phyloP scores from a whole-genome alignment of 2,797 vertebrate species.

The Echeneis naucrates region DNA sequence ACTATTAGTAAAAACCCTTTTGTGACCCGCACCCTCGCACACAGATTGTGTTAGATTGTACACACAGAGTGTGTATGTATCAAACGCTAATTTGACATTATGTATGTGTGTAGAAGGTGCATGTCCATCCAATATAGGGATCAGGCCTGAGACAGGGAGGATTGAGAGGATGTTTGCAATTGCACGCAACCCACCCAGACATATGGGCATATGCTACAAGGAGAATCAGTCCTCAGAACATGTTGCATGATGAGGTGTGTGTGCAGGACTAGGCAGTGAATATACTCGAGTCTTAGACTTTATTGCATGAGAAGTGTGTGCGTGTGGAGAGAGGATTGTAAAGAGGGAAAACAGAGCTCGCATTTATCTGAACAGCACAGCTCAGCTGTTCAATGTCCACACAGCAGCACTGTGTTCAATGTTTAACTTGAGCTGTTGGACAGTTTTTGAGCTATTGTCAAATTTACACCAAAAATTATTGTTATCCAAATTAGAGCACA shows the following conservation, averaged over 20 bases:
- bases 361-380: conserved; percentile 15
- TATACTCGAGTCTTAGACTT: conserved; percentile 49
- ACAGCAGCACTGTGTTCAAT: conserved; percentile 2
- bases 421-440: neutral
- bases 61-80: conserved; percentile 3
- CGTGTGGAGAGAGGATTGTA: conserved; percentile 10
- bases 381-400: neutral
- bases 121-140: conserved; percentile 49
- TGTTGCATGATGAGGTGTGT: conserved; percentile 59
- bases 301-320: conserved; percentile 49
- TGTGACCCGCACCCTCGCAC: neutral
- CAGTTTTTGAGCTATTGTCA: neutral
- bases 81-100: neutral
- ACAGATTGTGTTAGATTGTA: conserved; percentile 13
- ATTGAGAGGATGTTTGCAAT: conserved; percentile 58
- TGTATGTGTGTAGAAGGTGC: conserved; percentile 27
- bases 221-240: conserved; percentile 64
- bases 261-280: conserved; percentile 16
- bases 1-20: conserved; percentile 8
- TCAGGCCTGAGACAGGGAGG: conserved; percentile 61
- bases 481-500: neutral
- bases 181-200: conserved; percentile 69
- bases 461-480: neutral
- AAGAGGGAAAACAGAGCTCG: conserved; percentile 19
- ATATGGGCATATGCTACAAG: conserved; percentile 66